These are phyloP conservation scores for Lutjanus campechanus DNA, from an alignment of 2,797 vertebrate species.

Conservation along the genomic window DNA sequence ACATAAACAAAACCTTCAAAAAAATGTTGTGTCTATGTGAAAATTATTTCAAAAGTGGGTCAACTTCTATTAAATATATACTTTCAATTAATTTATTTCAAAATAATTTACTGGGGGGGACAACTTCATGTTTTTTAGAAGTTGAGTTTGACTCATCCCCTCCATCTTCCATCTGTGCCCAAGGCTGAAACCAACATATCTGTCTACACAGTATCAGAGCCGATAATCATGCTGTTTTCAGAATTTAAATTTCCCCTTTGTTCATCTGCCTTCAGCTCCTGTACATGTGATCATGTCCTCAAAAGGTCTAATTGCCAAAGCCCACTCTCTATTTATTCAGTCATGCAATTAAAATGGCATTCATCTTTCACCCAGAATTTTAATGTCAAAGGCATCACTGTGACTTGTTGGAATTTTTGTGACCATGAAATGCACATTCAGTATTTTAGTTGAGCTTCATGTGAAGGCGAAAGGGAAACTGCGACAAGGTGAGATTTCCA, in stretches of 20 bases:
- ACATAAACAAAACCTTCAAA: too few relatives aligned
- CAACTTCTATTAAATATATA: too few relatives aligned
- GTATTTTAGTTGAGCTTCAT: background rate
- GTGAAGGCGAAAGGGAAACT: background rate
- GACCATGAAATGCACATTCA: background rate
- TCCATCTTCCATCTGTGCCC: too few relatives aligned
- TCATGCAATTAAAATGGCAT: constrained; percentile 15
- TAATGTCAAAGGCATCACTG: background rate
- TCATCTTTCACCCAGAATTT: constrained; percentile 1
- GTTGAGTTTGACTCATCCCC: too few relatives aligned
- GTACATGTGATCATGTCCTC: constrained; percentile 7
- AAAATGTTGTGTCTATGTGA: too few relatives aligned
- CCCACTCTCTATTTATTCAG: constrained; percentile 5
- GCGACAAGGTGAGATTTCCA: background rate
- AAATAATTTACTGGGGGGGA: too few relatives aligned
- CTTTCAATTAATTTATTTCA: too few relatives aligned
- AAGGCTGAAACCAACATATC: constrained; percentile 7
- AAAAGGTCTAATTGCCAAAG: constrained; percentile 19
- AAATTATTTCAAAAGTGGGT: too few relatives aligned
- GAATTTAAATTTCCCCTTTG: constrained; percentile 13
- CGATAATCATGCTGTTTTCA: background rate
- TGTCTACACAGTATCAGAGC: background rate
- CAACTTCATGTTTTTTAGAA: too few relatives aligned
- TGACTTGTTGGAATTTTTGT: background rate
- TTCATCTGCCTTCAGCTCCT: constrained; percentile 19